Conservation (phyloP, 2,888 invertebrate genomes). For the Iselma pallidipennis region DNA sequence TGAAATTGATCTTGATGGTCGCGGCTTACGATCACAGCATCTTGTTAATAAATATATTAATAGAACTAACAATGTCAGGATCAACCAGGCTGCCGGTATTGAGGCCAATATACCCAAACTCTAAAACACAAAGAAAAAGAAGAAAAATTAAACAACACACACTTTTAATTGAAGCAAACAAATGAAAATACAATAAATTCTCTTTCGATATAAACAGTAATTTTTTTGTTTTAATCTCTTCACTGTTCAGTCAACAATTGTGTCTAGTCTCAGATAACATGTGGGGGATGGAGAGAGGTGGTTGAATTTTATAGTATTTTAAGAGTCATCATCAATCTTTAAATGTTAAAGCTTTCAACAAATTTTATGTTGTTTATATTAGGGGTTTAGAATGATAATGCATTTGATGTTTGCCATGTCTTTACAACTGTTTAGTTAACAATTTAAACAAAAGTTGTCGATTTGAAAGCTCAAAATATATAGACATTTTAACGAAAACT, state of each 20-base stretch:
- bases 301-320: background rate
- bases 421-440: background rate
- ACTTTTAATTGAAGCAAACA: background rate
- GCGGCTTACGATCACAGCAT: constrained; percentile 93
- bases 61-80: constrained; percentile 84
- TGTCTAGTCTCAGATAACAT: background rate
- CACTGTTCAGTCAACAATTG: too few relatives aligned
- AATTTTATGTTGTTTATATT: background rate
- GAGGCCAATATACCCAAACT: constrained; percentile 91
- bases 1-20: constrained; percentile 85
- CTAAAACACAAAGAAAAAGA: constrained; percentile 58
- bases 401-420: background rate
- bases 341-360: background rate
- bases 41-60: constrained; percentile 91
- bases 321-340: background rate
- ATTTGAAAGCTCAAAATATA: background rate
- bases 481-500: too few relatives aligned
- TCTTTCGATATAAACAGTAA: too few relatives aligned
- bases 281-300: too few relatives aligned
- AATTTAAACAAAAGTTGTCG: background rate
- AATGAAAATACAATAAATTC: background rate
- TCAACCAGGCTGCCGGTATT: constrained; percentile 91
- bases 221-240: too few relatives aligned
- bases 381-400: background rate
- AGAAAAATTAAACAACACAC: too few relatives aligned